Evolutionary conservation across 2,797 vertebrate species (phyloP).

Genomic region (Argyrosomus regius): DNA sequence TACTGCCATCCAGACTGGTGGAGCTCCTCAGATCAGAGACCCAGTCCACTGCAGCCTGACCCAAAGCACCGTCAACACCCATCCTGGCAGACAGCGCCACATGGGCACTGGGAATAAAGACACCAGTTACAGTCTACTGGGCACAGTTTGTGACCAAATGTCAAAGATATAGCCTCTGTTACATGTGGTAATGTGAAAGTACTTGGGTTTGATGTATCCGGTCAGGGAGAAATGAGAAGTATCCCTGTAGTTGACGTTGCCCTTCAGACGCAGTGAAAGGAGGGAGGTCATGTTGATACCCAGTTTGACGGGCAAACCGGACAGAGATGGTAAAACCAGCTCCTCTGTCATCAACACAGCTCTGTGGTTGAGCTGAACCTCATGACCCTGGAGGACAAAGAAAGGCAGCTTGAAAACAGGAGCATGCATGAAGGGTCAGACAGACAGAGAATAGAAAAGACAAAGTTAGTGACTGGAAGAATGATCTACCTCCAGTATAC

Average conservation of each 20-base stretch:
- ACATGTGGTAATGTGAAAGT: constrained; percentile 12
- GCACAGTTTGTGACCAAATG: neutral
- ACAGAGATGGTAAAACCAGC: constrained; percentile 87
- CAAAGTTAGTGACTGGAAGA: neutral
- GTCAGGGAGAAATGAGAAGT: constrained; percentile 87
- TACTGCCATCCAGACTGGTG: constrained; percentile 87
- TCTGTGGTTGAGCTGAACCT: constrained; percentile 87
- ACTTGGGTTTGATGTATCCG: constrained; percentile 91
- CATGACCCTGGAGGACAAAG: constrained; percentile 86
- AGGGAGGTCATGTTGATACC: constrained; percentile 87
- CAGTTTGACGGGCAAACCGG: constrained; percentile 88
- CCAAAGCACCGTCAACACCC: constrained; percentile 85
- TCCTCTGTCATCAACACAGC: constrained; percentile 85
- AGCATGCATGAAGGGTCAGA: neutral
- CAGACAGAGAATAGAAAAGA: neutral
- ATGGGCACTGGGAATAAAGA: constrained; percentile 78
- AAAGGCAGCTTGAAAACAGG: neutral
- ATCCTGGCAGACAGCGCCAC: constrained; percentile 87
- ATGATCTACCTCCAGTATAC: constrained; percentile 63
- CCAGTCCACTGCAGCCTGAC: constrained; percentile 89
- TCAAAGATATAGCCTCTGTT: neutral
- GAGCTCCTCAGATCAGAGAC: constrained; percentile 83
- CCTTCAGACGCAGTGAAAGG: constrained; percentile 85
- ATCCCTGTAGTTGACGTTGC: constrained; percentile 84
- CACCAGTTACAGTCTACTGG: constrained; percentile 20